Evolutionary conservation across 2,113 vertebrate genomes (phyloP), one percentile per base, ranked within the genome.

Genomic region (Siphamia tubifer): DNA sequence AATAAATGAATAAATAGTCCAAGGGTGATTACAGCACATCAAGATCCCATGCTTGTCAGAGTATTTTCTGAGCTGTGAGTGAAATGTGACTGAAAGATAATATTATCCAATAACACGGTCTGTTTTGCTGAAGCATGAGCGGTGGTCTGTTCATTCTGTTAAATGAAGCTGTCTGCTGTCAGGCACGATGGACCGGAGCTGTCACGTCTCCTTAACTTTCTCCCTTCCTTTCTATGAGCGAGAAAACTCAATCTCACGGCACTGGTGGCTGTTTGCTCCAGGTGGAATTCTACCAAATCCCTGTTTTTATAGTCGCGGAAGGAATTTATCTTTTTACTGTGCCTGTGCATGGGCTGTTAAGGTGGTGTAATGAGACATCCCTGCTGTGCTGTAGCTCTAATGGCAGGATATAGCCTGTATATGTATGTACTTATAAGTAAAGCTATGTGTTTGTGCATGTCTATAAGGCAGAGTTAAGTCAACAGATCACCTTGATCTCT

Each of bases 131-230:
- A 60, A 24, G 5, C 32, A 1, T 13, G 53, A 48, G 40, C 12
- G 24, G 21, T 66, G 48, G 57, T 30, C 58, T 3, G 53, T 43
- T 40, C 28, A 1, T 45, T 42, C 38, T 32, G 69, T 40, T 76
- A 71, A 60, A 81, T 77, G 70, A 80, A 84, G 82, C 72, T 49
- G 81, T 83, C 77, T 74, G 79, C 74, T 77, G 74, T 84, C 78
- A 58, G 71, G 10, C 54, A 5, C 38, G 34, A 53, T 1, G 53
- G 23, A 39, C 32, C 8, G n/a, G 43, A 52, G 58, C 67, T 65
- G 77, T 77, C 80, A 77, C 81, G 53, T 77, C 68, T 35, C 21
- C 56, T 78, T 77, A 73, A 85, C 72, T 82, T 77, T 48, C 3
- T 65, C 48, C 36, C 23, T 2, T 20, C 36, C 21, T 52, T 32